Evolutionary conservation across 2,113 vertebrate species (phyloP).

Genomic region (Sinocyclocheilus anophthalmus): DNA sequence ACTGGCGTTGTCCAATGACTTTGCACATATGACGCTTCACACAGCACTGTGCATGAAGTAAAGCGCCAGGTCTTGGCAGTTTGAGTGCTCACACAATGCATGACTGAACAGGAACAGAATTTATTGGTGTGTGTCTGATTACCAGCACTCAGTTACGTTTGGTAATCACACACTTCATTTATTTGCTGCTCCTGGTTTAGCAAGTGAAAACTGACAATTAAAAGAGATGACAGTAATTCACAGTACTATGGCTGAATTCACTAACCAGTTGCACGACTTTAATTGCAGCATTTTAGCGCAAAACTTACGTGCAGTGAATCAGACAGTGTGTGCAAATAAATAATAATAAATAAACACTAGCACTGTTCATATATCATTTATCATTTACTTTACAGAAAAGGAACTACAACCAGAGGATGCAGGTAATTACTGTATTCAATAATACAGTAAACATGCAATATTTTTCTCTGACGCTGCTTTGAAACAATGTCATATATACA

Average conservation of each 20-base stretch:
- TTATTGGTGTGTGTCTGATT: background rate
- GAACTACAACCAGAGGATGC: background rate
- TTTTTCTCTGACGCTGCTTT: background rate
- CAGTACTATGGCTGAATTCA: background rate
- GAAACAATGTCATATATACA: background rate
- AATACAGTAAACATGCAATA: background rate
- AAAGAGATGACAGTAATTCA: background rate
- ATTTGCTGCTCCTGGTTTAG: background rate
- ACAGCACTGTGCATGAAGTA: no score
- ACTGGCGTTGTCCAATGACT: no score
- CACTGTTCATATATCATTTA: background rate
- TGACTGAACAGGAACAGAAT: background rate
- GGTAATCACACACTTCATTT: background rate
- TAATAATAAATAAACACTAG: no score
- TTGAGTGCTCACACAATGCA: background rate
- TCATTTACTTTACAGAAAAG: background rate
- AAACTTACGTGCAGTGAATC: no score
- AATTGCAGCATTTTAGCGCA: no score
- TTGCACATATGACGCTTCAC: no score
- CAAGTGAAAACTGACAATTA: background rate
- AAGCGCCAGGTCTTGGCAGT: no score
- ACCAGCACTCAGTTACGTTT: no score
- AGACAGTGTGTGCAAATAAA: no score
- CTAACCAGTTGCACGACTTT: no score
- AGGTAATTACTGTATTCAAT: background rate